Base-by-base conservation (phyloP, 2,888 invertebrate genomes). In the Eristalinus sepulchralis region DNA sequence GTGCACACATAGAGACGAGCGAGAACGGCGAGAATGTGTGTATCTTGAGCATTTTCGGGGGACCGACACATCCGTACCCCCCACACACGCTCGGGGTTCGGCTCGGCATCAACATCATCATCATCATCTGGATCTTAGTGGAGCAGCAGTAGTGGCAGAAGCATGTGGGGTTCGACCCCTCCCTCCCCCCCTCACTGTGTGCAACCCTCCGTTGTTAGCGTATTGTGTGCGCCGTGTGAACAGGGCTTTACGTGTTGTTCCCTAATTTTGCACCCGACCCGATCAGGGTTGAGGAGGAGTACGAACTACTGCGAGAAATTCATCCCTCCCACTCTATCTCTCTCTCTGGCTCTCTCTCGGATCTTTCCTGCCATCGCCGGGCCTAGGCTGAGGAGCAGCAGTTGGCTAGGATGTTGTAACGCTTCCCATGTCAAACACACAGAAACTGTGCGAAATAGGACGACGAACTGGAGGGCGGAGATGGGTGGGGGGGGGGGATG, bases 231-330 rank as follows among this genome's bases (percentile, higher is more conserved):
- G 64, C 73, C 86, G 79, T 86, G 83, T 86, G 83, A 79, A 86
- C 78, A 86, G 85, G 71, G 79, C 86, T 83, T 79, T 86, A 86
- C 86, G 78, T 83, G 86, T 79, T 86, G 47, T 47, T 47, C 47
- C 78, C 86, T 86, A 86, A 86, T 86, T 86, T 83, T 17, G 39
- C 13, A 39, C 47, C 27, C 2, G 47, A 17, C 47, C 47, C 47
- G 47, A 47, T 17, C 47, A 17, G 47, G 17, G 27, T 27, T 27
- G 27, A 5, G 47, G 47, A 8, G 34, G 9, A 6, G 34, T 77
- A 78, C 64, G 78, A 82, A 82, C 85, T 85, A 85, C 82, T 85
- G 85, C 66, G 64, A 78, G 39, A 66, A 34, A 8, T 17, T 47
- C 17, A 17, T 47, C 47, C 17, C 47, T 17, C 39, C n/a, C n/a